Evolutionary conservation across 2,797 vertebrate genomes (phyloP), one percentile per base, ranked within the genome.

Genomic region (Rhadinocentrus ornatus): DNA sequence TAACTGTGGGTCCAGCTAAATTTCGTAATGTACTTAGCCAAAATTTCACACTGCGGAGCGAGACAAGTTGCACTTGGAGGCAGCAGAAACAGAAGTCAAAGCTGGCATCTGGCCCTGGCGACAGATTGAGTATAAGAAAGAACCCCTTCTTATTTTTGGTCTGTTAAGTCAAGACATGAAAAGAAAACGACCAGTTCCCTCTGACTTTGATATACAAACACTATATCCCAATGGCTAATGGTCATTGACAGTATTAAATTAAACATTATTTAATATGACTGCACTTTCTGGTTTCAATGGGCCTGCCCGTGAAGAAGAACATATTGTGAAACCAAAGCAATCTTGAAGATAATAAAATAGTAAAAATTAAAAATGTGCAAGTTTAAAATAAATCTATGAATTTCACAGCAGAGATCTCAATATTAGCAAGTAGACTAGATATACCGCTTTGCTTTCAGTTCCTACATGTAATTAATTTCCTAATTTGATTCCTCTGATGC

Each of bases 311-410:
- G 56, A 1, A 16, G 16, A 44, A 44, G 41, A 6, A 46, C 27
- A 29, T 26, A 57, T 4, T 20, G 18, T 57, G 6, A n/a, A 32
- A 22, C 4, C 32, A 58, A 29, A 24, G 22, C 13, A 31, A 15
- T 7, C 11, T 50, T 5, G 15, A 52, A 35, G 2, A 34, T 16
- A 62, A 18, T 12, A 10, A 0, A 55, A 24, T 16, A 27, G 18
- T 27, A 48, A 32, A 65, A 11, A 29, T 61, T 16, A 12, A 61
- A 24, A 64, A n/a, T n/a, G n/a, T n/a, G n/a, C n/a, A n/a, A n/a
- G n/a, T n/a, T n/a, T n/a, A n/a, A 10, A 8, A 39, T 35, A 12
- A 31, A 68, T 24, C 18, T 20, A 32, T 0, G 10, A 48, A 18
- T 41, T 3, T 44, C 26, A 1, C 12, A 26, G 50, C 50, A 53